phyloP scores from a whole-genome alignment of 2,888 invertebrate species.

The Yponomeuta plumbellus region DNA sequence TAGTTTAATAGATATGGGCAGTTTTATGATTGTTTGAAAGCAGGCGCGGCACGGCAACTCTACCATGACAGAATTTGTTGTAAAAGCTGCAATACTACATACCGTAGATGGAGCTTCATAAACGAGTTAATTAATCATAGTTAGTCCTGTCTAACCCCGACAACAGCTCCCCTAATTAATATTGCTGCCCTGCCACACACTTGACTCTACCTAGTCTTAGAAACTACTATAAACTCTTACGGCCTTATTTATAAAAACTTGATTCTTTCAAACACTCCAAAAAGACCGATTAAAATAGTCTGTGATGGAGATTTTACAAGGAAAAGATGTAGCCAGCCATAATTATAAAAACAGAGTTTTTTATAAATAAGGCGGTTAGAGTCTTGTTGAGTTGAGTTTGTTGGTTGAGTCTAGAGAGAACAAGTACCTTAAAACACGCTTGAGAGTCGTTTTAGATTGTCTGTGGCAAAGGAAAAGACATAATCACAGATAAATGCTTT shows the following conservation, averaged over 20 bases:
- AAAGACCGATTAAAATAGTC: too few species aligned
- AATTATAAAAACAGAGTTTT: too few species aligned
- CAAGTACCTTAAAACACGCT: background rate
- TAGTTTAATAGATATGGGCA: background rate
- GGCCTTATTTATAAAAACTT: too few species aligned
- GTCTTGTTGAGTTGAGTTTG: background rate
- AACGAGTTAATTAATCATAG: slow-evolving; percentile 58
- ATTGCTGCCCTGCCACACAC: background rate
- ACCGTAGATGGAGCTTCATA: slow-evolving; percentile 35
- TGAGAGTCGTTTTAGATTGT: too few species aligned
- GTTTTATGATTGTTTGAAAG: slow-evolving; percentile 25
- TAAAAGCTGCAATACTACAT: background rate
- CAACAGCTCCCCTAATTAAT: slow-evolving; percentile 25
- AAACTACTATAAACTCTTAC: too few species aligned
- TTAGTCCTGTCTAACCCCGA: slow-evolving; percentile 41
- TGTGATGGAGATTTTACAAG: too few species aligned
- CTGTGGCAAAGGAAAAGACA: too few species aligned
- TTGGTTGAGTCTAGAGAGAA: too few species aligned
- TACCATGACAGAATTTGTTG: slow-evolving; percentile 12
- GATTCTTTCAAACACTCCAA: too few species aligned
- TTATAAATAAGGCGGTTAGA: too few species aligned
- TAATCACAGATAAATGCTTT: too few species aligned
- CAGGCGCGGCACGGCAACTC: slow-evolving; percentile 26
- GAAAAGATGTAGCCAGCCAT: too few species aligned
- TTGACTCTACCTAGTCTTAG: background rate